A percentile compares a stretch with the other conserved stretches of the same genome.
Conservation (phyloP, 2,888 invertebrate species). For the Carabus problematicus region DNA sequence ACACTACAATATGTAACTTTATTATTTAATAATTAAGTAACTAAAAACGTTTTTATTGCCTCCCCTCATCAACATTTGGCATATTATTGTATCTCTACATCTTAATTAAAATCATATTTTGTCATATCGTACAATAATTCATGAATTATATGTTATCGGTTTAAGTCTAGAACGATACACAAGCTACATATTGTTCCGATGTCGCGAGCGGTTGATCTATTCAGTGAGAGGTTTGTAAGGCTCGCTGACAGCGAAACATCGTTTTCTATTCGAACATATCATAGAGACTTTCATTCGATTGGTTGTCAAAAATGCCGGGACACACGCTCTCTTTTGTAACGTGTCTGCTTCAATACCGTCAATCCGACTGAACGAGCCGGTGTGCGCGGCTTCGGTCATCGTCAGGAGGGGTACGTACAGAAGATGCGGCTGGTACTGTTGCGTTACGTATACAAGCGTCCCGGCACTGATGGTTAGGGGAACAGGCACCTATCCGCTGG, state of each 20-base stretch:
- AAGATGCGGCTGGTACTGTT: background rate
- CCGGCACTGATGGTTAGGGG: background rate
- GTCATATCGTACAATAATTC: constrained; percentile 48
- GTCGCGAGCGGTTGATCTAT: constrained; percentile 44
- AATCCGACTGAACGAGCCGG: constrained; percentile 14
- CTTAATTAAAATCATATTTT: constrained; percentile 39
- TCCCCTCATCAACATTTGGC: constrained; percentile 56
- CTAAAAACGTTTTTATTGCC: constrained; percentile 52
- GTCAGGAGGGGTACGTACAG: constrained; percentile 1
- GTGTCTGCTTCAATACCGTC: background rate
- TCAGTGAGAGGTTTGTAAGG: constrained; percentile 17
- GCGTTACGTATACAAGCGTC: background rate
- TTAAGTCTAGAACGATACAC: constrained; percentile 40
- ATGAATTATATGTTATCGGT: constrained; percentile 44
- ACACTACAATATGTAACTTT: constrained; percentile 45
- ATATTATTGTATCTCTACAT: constrained; percentile 53
- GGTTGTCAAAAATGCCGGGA: background rate
- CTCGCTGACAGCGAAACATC: constrained; percentile 43
- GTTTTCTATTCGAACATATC: background rate
- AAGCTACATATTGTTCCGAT: constrained; percentile 29
- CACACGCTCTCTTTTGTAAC: constrained; percentile 1
- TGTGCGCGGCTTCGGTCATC: constrained; percentile 24
- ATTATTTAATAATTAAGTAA: constrained; percentile 45
- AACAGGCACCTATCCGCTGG: constrained; percentile 4
- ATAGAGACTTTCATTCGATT: too few relatives aligned